Evolutionary conservation across 2,797 vertebrate species (phyloP).

Genomic region (Gouania willdenowi): DNA sequence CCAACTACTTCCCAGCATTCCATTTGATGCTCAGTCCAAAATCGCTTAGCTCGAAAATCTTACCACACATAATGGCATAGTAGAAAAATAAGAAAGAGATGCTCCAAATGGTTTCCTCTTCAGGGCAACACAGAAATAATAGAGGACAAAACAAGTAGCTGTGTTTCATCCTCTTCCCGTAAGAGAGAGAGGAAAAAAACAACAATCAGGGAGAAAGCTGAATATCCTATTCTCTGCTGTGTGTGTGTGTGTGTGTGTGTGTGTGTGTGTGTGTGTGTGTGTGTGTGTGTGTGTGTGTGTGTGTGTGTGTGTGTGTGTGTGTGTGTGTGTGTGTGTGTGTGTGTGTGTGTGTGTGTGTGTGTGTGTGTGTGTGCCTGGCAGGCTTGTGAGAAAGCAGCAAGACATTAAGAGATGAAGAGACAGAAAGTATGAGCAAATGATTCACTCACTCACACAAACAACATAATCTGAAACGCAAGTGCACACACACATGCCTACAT

Average conservation of each 20-base stretch:
- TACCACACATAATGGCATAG: conserved; percentile 63
- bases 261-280: background rate
- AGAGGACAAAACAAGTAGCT: conserved; percentile 50
- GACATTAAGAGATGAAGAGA: conserved; percentile 55
- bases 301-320: background rate
- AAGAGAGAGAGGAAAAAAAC: conserved; percentile 38
- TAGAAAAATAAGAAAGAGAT: conserved; percentile 65
- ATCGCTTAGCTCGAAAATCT: conserved; percentile 75
- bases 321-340: conserved; percentile 19
- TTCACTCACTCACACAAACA: conserved; percentile 40
- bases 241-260: conserved; percentile 22
- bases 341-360: background rate
- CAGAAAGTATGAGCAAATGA: conserved; percentile 48
- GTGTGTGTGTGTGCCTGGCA: conserved; percentile 3
- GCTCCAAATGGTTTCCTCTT: conserved; percentile 70
- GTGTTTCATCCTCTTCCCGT: conserved; percentile 44
- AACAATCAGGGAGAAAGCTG: conserved; percentile 34
- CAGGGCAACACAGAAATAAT: conserved; percentile 52
- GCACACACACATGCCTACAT: conserved; percentile 21
- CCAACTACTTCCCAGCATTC: conserved; percentile 64
- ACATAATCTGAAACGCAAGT: conserved; percentile 41
- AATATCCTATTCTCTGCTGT: conserved; percentile 44
- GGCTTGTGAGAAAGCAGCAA: conserved; percentile 33
- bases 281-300: conserved; percentile 2
- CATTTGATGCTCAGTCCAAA: conserved; percentile 62